Evolutionary conservation across 2,113 vertebrate genomes (phyloP), one percentile per base, ranked within the genome.

Genomic region (Nycticryphes semicollaris): DNA sequence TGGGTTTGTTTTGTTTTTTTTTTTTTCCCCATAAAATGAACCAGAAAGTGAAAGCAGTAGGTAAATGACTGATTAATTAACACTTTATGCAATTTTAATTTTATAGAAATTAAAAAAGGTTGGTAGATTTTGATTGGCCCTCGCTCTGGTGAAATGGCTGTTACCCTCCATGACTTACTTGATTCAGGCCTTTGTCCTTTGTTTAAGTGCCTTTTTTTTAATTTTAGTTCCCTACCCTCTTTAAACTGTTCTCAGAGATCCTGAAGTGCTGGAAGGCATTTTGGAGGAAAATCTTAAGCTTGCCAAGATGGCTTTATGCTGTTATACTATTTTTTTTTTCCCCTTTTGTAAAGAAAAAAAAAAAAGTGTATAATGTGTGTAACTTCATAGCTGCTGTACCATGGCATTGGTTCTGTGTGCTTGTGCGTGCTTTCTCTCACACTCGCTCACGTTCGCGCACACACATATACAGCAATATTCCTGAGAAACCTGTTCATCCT

Each of bases 141-240:
- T 96, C 90, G 87, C 93, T 96, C 97, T 97, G 90, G 90, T 98
- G 89, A 97, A 98, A 95, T 93, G 80, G 96, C 91, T 97, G 94
- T 97, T 96, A 92, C 84, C 95, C 94, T 97, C 97, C 95, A 94
- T 94, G 89, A 97, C 94, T 97, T 80, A 96, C 97, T 98, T 97
- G 97, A 85, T 98, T 97, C 98, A 98, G 98, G 98, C 97, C 97
- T 98, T 98, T 97, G 96, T 98, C 98, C 93, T 98, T 98, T 97
- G 96, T 96, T 98, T 98, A 98, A 98, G 98, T 98, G 98, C 98
- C 98, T 98, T 98, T 98, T 97, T 91, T 87, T n/a, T 54, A 19
- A 45, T 93, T 89, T 86, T 79, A 82, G 89, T 95, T 87, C 62
- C 70, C 47, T 77, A 57, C 75, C 69, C 72, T 93, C 93, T 96